A percentile compares a stretch with the other conserved stretches of the same genome.
phyloP scores from a whole-genome alignment of 2,113 vertebrate genomes.

The Trichomycterus rosablanca region DNA sequence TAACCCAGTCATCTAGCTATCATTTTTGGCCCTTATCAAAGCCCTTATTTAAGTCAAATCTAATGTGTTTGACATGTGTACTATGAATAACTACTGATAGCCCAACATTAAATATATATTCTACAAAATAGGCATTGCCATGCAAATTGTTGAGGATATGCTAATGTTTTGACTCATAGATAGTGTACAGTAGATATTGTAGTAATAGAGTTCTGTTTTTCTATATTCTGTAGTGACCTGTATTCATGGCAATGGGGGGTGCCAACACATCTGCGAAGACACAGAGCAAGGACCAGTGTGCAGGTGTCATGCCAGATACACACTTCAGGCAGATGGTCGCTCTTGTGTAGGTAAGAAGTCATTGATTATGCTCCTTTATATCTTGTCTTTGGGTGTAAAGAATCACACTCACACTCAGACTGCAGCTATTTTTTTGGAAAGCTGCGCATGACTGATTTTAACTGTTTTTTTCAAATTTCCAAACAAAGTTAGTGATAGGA shows the following conservation, averaged over 20 bases:
- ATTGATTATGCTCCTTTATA: neutral
- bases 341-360: slow-evolving; percentile 83
- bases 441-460: slow-evolving; percentile 18
- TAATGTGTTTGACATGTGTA: too few relatives aligned
- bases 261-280: slow-evolving; percentile 93
- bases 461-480: slow-evolving; percentile 35
- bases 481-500: slow-evolving; percentile 45
- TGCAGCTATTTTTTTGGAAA: neutral
- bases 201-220: too few relatives aligned
- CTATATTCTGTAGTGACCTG: slow-evolving; percentile 88
- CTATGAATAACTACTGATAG: too few relatives aligned
- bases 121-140: too few relatives aligned
- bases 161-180: too few relatives aligned
- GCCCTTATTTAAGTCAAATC: too few relatives aligned
- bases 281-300: slow-evolving; percentile 82
- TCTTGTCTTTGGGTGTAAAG: neutral
- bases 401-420: neutral
- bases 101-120: too few relatives aligned
- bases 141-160: too few relatives aligned
- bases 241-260: slow-evolving; percentile 94
- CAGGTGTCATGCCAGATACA: slow-evolving; percentile 86
- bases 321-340: slow-evolving; percentile 78
- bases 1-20: too few relatives aligned
- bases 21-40: too few relatives aligned
- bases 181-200: too few relatives aligned